phyloP scores from a whole-genome alignment of 2,888 invertebrate genomes.

The Beris chalybata region DNA sequence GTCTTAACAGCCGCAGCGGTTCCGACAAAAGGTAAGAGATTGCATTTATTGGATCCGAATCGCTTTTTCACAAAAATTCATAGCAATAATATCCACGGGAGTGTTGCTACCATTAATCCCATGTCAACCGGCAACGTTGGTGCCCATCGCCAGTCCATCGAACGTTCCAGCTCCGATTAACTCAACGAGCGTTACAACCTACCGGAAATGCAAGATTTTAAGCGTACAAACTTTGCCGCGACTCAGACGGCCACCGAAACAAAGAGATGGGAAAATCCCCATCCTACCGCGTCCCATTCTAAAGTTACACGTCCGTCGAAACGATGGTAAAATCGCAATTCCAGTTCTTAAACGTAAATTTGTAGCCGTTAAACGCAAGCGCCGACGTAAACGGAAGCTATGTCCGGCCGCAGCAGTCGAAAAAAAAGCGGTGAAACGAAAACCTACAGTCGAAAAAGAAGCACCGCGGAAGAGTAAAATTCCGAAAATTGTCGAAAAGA shows the following conservation, averaged over 20 bases:
- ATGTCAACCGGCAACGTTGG: slow-evolving; percentile 9
- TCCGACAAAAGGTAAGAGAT: neutral
- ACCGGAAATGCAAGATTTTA: slow-evolving; percentile 21
- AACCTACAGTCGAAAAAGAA: slow-evolving; percentile 4
- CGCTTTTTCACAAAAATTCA: neutral
- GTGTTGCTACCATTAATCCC: slow-evolving; percentile 34
- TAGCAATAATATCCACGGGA: slow-evolving; percentile 31
- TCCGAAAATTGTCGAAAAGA: slow-evolving; percentile 6
- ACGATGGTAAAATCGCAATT: slow-evolving; percentile 38
- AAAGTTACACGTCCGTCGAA: slow-evolving; percentile 35
- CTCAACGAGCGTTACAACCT: neutral
- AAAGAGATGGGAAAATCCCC: slow-evolving; percentile 34
- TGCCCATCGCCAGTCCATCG: neutral
- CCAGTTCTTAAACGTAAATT: slow-evolving; percentile 33
- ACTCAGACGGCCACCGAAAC: slow-evolving; percentile 10
- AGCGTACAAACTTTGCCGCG: slow-evolving; percentile 17
- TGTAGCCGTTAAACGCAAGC: slow-evolving; percentile 24
- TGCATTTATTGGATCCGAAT: neutral
- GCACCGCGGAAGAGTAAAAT: slow-evolving; percentile 7
- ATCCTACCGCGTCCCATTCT: slow-evolving; percentile 36
- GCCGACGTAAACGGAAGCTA: slow-evolving; percentile 15
- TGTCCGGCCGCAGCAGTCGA: neutral
- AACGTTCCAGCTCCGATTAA: neutral
- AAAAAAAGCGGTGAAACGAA: neutral
- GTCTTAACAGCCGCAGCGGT: neutral